phyloP scores from a whole-genome alignment of 2,797 vertebrate genomes.

The Macropus fuliginosus region DNA sequence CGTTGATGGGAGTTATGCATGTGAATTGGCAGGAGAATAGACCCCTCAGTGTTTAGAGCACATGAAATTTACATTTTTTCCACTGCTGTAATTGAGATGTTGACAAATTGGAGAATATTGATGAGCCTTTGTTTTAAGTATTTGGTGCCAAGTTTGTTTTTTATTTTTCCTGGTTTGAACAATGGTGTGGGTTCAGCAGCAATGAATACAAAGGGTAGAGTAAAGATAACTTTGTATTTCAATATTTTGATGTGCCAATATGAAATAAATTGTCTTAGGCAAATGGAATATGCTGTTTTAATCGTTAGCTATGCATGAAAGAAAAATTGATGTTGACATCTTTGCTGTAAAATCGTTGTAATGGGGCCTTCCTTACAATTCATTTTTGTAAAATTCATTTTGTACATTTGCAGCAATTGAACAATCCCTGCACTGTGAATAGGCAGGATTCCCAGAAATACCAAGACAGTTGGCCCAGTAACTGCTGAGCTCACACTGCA shows the following conservation, averaged over 20 bases:
- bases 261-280: conserved; percentile 88
- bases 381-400: conserved; percentile 94
- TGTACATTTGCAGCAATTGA: conserved; percentile 98
- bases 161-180: conserved; percentile 87
- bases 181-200: conserved; percentile 87
- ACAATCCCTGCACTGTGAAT: conserved; percentile 94
- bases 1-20: conserved; percentile 85
- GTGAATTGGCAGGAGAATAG: conserved; percentile 87
- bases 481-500: conserved; percentile 90
- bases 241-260: conserved; percentile 90
- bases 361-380: conserved; percentile 91
- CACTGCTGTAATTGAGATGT: conserved; percentile 89
- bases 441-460: conserved; percentile 95
- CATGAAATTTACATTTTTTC: conserved; percentile 88
- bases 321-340: conserved; percentile 96
- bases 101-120: conserved; percentile 89
- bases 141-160: conserved; percentile 88
- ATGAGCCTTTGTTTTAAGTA: conserved; percentile 88
- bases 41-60: conserved; percentile 86
- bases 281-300: conserved; percentile 91
- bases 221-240: conserved; percentile 88
- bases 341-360: conserved; percentile 93
- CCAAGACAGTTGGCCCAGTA: conserved; percentile 91
- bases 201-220: conserved; percentile 85
- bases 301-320: conserved; percentile 97